Evolutionary conservation across 2,888 invertebrate genomes (phyloP), one percentile per base, ranked within the genome.

Genomic region (Sepiola atlantica): DNA sequence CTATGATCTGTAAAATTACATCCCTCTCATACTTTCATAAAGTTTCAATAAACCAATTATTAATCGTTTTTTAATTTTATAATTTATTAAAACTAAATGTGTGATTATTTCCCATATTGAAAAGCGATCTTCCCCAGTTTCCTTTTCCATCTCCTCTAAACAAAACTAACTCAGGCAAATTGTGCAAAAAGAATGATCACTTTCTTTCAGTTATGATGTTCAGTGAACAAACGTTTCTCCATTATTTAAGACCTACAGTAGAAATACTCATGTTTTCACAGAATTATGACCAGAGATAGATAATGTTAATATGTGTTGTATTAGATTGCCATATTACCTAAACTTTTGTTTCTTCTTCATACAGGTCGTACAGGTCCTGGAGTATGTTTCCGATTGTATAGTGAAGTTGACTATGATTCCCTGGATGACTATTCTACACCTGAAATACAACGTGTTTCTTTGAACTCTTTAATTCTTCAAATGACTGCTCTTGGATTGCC

Each of bases 401-500:
- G 98, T 0, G 98, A 99, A 96, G 98, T 98, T 95, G 98, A 99
- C 96, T 99, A 98, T 96, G 97, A 98, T 1, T 98, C 98, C 3
- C 98, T 99, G 97, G 98, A 98, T 95, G 98, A 98, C 14, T 99
- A 98, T 97, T 98, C 99, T 6, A 98, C 98, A 0, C 99, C 99
- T 0, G 99, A 99, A 98, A 98, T 99, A 61, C 98, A 99, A 96
- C 98, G 99, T 94, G 99, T 99, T 0, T 99, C 99, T 0, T 97
- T 99, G 21, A 99, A 99, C 95, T 98, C 99, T 0, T 98, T 99
- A 55, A 97, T 99, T 1, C 98, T 99, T 90, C 97, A 97, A 95
- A 99, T 99, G 99, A 98, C 99, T 94, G 98, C 99, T 0, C 98
- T 99, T 98, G 99, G 99, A 0, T 98, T 99, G 94, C 98, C 98